Evolutionary conservation across 2,888 invertebrate genomes (phyloP), one percentile per base, ranked within the genome.

Genomic region (Drosophila paramelanica): DNA sequence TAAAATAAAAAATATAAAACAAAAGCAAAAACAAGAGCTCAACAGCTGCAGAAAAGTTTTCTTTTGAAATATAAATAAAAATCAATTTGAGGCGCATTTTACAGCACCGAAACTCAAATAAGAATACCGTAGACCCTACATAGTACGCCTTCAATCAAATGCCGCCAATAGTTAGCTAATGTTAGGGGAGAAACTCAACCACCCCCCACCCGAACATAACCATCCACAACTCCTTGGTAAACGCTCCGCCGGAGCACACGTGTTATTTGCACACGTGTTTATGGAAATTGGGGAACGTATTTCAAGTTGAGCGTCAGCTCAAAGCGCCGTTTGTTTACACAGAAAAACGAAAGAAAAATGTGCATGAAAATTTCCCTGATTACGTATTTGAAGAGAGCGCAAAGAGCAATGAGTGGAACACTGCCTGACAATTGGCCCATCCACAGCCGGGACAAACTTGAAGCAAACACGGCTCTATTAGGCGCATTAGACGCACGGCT

Each of bases 251-350:
- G 47, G 58, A 55, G 74, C 79, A 74, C 82, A 87, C 88, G 88
- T 90, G 84, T 73, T 90, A 85, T 91, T 91, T 91, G 84, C 90
- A 76, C 88, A 90, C 90, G 90, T 89, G 83, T 88, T 89, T 89
- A 86, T 85, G 84, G 79, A 88, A 89, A 86, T 88, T 89, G 86
- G 85, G 89, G 73, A 80, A 83, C 86, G 85, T 88, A 85, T 79
- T 83, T 85, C 83, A 82, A 83, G 88, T 82, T 72, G 75, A 75
- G 67, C 72, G 67, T 66, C 67, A 73, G 69, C 80, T 80, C 81
- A 80, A 83, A 71, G 81, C 69, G 65, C 43, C 67, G 73, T 73
- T 81, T 81, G 81, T 81, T 85, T 84, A 72, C 67, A 47, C 53
- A 46, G 17, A 51, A 56, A 49, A 68, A 59, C 46, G 67, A 57